phyloP scores from a whole-genome alignment of 2,888 invertebrate genomes.

The Melipona bicolor region DNA sequence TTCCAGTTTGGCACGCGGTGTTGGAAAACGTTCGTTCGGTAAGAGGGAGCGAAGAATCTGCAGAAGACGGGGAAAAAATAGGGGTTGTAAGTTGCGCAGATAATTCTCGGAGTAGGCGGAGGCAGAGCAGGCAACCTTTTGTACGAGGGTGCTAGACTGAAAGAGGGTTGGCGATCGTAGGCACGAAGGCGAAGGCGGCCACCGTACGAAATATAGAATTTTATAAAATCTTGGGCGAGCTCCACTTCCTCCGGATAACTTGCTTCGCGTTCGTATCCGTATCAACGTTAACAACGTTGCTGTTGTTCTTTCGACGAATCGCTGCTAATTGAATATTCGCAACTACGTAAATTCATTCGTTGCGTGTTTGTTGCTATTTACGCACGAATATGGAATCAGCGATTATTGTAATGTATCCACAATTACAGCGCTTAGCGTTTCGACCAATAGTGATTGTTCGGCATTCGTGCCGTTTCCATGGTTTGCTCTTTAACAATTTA shows the following conservation, averaged over 20 bases:
- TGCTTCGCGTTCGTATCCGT: too few species aligned
- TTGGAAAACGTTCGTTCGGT: conserved; percentile 39
- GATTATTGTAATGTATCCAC: background rate
- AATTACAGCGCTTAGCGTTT: background rate
- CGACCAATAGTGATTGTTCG: background rate
- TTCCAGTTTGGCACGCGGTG: conserved; percentile 49
- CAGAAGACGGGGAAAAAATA: conserved; percentile 71
- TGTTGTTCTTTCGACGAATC: conserved; percentile 10
- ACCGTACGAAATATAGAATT: conserved; percentile 79
- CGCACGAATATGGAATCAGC: background rate
- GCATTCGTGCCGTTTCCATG: background rate
- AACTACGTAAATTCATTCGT: background rate
- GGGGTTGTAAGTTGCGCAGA: conserved; percentile 75
- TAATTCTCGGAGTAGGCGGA: conserved; percentile 75
- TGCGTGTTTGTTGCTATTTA: background rate
- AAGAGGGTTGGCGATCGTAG: conserved; percentile 61
- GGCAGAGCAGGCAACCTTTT: conserved; percentile 65
- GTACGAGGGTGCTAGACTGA: conserved; percentile 61
- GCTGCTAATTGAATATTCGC: background rate
- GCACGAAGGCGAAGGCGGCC: conserved; percentile 60
- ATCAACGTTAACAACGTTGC: background rate
- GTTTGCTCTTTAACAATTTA: background rate
- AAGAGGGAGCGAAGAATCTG: conserved; percentile 60
- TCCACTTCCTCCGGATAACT: conserved; percentile 38
- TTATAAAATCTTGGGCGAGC: conserved; percentile 79